A percentile compares a stretch with the other conserved stretches of the same genome.
Evolutionary conservation across 2,797 vertebrate species (phyloP).

Genomic region (Coracias cyanogaster): DNA sequence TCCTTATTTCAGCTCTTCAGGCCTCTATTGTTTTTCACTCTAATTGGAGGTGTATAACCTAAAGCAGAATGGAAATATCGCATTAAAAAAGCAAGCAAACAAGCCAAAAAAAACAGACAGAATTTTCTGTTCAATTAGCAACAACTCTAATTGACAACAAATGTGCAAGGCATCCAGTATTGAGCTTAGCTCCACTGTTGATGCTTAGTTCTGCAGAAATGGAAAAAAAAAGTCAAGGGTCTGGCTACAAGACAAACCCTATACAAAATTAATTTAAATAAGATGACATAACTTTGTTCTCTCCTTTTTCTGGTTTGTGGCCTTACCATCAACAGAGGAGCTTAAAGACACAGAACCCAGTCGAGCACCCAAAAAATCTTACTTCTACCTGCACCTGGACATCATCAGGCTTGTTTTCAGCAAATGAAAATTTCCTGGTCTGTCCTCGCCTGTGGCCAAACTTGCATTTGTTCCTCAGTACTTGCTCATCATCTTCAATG

Average conservation of each 20-base stretch:
- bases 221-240: neutral
- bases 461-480: conserved; percentile 79
- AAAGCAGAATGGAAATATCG: neutral
- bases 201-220: neutral
- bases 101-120: neutral
- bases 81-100: neutral
- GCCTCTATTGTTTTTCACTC: neutral
- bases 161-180: neutral
- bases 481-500: conserved; percentile 80
- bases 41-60: neutral
- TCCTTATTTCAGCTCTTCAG: neutral
- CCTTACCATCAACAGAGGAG: neutral
- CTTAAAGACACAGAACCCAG: neutral
- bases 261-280: neutral
- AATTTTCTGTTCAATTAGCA: neutral
- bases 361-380: neutral
- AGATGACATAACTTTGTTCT: neutral
- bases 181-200: neutral
- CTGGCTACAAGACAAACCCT: neutral
- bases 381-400: conserved; percentile 61
- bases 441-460: conserved; percentile 78
- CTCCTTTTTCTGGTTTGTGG: neutral
- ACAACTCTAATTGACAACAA: neutral
- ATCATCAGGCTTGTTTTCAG: conserved; percentile 7
- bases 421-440: conserved; percentile 59